phyloP scores from a whole-genome alignment of 2,888 invertebrate species.

The Eristalis arbustorum region DNA sequence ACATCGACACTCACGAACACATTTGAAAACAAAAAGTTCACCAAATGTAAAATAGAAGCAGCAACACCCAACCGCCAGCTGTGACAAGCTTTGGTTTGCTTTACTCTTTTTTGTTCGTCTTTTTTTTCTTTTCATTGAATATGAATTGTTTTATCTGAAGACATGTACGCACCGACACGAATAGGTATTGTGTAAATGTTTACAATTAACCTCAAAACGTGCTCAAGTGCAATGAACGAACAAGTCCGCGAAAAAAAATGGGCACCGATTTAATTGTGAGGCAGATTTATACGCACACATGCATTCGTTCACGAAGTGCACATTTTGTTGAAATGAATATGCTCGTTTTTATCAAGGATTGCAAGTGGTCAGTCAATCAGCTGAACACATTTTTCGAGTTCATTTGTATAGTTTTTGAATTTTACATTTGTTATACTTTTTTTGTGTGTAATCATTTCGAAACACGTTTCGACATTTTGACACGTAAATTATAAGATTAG shows the following conservation, averaged over 20 bases:
- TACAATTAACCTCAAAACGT: slow-evolving; percentile 65
- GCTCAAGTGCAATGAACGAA: slow-evolving; percentile 59
- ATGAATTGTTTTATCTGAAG: slow-evolving; percentile 11
- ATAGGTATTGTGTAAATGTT: slow-evolving; percentile 46
- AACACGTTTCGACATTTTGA: slow-evolving; percentile 38
- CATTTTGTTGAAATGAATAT: not conserved
- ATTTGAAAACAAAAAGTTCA: not conserved
- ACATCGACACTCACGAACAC: not conserved
- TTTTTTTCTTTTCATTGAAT: not conserved
- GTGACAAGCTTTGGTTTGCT: not conserved
- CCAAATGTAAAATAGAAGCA: slow-evolving; percentile 30
- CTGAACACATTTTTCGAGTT: not conserved
- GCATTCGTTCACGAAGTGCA: not conserved
- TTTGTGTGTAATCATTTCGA: not conserved
- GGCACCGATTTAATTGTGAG: not conserved
- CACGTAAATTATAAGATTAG: slow-evolving; percentile 20
- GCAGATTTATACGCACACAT: not conserved
- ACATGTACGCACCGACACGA: not conserved
- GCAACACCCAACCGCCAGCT: not conserved
- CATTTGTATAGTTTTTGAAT: not conserved
- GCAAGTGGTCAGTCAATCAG: slow-evolving; percentile 18
- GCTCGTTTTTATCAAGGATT: not conserved
- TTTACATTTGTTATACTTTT: not conserved
- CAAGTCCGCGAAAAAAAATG: slow-evolving; percentile 37
- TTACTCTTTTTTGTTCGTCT: not conserved